Conservation (phyloP, 1,140 invertebrate species). For the Hydropsyche tenuis region DNA sequence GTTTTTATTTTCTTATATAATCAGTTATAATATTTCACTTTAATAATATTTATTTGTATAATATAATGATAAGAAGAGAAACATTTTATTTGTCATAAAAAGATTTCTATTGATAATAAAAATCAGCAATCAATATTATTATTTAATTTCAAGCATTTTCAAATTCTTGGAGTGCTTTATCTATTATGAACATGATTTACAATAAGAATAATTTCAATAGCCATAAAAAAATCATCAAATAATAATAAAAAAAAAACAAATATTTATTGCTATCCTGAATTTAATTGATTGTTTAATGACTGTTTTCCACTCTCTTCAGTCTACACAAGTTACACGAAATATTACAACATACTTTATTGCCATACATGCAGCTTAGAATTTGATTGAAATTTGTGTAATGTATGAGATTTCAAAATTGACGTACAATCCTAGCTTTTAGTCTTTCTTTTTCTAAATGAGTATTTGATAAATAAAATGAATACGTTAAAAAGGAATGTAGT, state of each 20-base stretch:
- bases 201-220: no score
- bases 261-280: no score
- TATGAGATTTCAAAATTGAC: not conserved
- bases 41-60: slow-evolving; percentile 21
- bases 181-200: no score
- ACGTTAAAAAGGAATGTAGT: slow-evolving; percentile 22
- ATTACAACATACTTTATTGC: no score
- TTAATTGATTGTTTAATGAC: no score
- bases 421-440: not conserved
- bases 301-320: no score
- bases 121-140: slow-evolving; percentile 10
- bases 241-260: no score
- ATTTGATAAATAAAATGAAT: slow-evolving; percentile 15
- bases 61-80: slow-evolving; percentile 26
- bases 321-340: no score
- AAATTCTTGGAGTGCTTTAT: no score
- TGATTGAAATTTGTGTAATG: no score
- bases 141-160: not conserved
- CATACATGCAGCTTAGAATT: no score
- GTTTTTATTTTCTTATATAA: slow-evolving; percentile 13
- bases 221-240: no score
- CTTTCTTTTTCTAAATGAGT: not conserved
- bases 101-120: slow-evolving; percentile 15
- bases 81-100: slow-evolving; percentile 25
- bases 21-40: slow-evolving; percentile 12